A percentile compares a stretch with the other conserved stretches of the same genome.
phyloP scores from a whole-genome alignment of 2,113 vertebrate genomes.

The Carassius carassius region DNA sequence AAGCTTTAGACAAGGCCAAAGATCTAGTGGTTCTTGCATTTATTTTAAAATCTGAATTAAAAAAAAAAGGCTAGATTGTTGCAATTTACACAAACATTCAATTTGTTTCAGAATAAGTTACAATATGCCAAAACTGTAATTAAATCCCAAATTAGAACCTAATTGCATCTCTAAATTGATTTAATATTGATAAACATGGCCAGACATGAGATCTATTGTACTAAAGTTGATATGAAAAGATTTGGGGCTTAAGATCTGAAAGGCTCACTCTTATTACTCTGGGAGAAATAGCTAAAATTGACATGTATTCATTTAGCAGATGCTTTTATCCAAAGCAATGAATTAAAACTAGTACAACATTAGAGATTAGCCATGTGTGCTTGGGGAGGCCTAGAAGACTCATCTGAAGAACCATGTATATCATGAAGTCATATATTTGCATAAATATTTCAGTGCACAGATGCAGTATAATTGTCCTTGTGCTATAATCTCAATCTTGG shows the following conservation, averaged over 20 bases:
- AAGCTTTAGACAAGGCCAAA: background rate
- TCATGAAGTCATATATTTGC: background rate
- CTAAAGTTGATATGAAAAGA: background rate
- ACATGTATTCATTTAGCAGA: background rate
- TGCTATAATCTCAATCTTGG: background rate
- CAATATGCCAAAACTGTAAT: background rate
- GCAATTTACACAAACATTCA: background rate
- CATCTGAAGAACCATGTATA: background rate
- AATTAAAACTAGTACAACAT: background rate
- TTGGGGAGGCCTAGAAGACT: background rate
- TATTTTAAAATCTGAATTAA: background rate
- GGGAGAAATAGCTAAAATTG: background rate
- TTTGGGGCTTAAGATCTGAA: background rate
- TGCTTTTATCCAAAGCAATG: constrained; percentile 1
- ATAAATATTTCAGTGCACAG: background rate
- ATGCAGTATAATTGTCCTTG: background rate
- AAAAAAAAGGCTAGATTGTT: background rate
- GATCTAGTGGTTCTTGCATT: background rate
- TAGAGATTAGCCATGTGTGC: background rate
- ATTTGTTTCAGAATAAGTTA: background rate
- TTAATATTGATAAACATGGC: background rate
- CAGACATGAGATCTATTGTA: background rate
- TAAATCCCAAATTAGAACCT: background rate
- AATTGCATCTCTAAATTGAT: background rate
- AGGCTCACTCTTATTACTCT: background rate